phyloP scores from a whole-genome alignment of 2,888 invertebrate genomes.

The Drosophila paranaensis region DNA sequence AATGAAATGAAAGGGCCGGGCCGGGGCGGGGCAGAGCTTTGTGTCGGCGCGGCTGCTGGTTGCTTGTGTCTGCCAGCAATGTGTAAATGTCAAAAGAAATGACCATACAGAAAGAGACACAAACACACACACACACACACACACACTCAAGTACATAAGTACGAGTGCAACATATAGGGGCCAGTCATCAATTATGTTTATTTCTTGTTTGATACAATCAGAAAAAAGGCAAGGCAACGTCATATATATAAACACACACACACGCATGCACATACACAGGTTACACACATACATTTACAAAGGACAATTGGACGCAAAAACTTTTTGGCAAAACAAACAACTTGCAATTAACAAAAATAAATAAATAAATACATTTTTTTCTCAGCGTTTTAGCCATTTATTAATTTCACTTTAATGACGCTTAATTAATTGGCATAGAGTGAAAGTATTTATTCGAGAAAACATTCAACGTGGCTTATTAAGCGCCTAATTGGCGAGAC shows the following conservation, averaged over 20 bases:
- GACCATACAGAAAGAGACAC: slow-evolving; percentile 35
- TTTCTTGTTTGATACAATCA: slow-evolving; percentile 73
- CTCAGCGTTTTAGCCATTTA: slow-evolving; percentile 25
- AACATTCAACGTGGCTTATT: slow-evolving; percentile 66
- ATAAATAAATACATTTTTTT: slow-evolving; percentile 18
- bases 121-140: slow-evolving; percentile 8
- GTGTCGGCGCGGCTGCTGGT: slow-evolving; percentile 33
- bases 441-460: slow-evolving; percentile 49
- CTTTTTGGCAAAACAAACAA: slow-evolving; percentile 69
- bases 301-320: slow-evolving; percentile 51
- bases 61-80: slow-evolving; percentile 53
- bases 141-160: slow-evolving; percentile 5
- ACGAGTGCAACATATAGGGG: slow-evolving; percentile 55
- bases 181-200: slow-evolving; percentile 75
- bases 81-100: slow-evolving; percentile 71
- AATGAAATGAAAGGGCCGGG: slow-evolving; percentile 1
- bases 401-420: slow-evolving; percentile 39
- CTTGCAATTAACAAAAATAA: slow-evolving; percentile 18
- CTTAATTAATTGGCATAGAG: slow-evolving; percentile 41
- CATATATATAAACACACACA: slow-evolving; percentile 1
- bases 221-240: slow-evolving; percentile 43
- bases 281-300: background rate
- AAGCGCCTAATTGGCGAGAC: slow-evolving; percentile 67
- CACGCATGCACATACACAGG: background rate
- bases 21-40: slow-evolving; percentile 4